Base-by-base conservation (phyloP, 2,113 vertebrate species). In the Coturnix japonica region DNA sequence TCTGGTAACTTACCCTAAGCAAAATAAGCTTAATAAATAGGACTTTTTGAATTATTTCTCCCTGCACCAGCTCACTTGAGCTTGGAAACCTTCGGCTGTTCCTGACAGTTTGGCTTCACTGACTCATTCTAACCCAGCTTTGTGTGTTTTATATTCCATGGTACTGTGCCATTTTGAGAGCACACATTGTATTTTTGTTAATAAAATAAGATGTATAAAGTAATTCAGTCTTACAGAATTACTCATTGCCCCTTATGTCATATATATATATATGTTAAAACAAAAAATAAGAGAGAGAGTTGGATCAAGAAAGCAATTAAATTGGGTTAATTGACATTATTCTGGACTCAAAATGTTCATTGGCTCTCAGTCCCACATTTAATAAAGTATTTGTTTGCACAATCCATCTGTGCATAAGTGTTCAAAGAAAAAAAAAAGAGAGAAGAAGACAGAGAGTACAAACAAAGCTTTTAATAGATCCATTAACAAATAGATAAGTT, bases 371-470 rank as follows among this genome's bases (percentile, higher is more conserved):
- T 85, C 60, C 67, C 51, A 33, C 1, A 0, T 91, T 94, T 95
- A 92, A 95, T 95, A 60, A 96, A 95, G 75, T 91, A 82, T 96
- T 96, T 91, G 86, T 95, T 95, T 95, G 85, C 72, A 92, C 75
- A 92, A 94, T 92, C 91, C 87, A 91, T 94, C 94, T 94, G 91
- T 73, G 51, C 90, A 46, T 91, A 88, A 94, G 85, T 89, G 79
- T 85, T 85, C 26, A 39, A 76, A 20, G 33, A 63, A 63, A 63
- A 61, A 37, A 63, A 61, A 37, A 23, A n/a, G n/a, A n/a, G n/a
- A 47, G 20, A 47, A 47, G 46, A 43, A 49, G 47, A 63, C n/a
- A 72, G 90, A 72, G 90, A 76, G 75, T 80, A 73, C 85, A 95
- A 96, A 95, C 94, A 96, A 74, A 90, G 75, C 81, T 87, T 95